phyloP scores from a whole-genome alignment of 2,113 vertebrate genomes.

The Megatriorchis doriae region DNA sequence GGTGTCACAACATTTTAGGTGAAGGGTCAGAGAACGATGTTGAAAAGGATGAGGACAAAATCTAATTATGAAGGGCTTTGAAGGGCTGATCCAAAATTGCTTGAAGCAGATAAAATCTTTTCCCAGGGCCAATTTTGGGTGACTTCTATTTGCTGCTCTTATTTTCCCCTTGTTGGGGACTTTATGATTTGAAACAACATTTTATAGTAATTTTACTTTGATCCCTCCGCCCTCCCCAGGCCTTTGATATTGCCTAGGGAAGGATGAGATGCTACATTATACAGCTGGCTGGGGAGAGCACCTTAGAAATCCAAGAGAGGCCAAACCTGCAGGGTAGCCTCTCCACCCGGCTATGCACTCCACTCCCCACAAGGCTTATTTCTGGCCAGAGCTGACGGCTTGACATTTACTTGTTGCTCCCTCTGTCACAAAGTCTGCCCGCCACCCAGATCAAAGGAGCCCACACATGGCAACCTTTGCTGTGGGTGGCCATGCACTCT shows the following conservation, averaged over 20 bases:
- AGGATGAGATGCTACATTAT: neutral
- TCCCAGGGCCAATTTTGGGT: neutral
- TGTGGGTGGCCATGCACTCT: neutral
- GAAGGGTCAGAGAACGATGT: neutral
- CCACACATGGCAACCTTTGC: neutral
- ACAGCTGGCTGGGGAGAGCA: neutral
- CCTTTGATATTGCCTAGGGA: neutral
- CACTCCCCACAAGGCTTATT: neutral
- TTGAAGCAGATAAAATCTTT: neutral
- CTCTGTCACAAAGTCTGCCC: neutral
- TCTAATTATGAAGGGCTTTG: neutral
- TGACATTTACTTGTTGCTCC: neutral
- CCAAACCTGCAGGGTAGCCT: neutral
- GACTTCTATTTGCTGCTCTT: neutral
- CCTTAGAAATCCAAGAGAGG: neutral
- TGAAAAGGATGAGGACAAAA: neutral
- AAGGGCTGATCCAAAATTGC: neutral
- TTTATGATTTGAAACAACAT: neutral
- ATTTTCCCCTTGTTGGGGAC: neutral
- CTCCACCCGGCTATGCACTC: fast-evolving
- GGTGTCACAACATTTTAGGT: neutral
- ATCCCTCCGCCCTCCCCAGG: neutral
- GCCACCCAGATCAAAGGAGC: neutral
- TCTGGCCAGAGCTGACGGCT: neutral
- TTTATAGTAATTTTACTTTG: neutral